Evolutionary conservation across 2,797 vertebrate genomes (phyloP).

Genomic region (Helarctos malayanus): DNA sequence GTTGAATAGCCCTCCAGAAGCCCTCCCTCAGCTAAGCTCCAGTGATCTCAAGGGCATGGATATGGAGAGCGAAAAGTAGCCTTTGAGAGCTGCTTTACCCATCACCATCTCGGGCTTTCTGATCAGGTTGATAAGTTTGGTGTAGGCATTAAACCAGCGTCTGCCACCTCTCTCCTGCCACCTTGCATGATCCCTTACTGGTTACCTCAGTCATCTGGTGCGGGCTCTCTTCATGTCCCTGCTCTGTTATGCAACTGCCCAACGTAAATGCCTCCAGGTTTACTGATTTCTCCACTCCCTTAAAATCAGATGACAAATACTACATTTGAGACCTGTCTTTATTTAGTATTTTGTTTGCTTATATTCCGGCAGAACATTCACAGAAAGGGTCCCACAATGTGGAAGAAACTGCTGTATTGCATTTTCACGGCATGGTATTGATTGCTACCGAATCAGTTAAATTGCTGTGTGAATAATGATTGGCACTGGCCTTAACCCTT

Average conservation of each 20-base stretch:
- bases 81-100: not conserved
- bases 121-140: conserved; percentile 25
- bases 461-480: conserved; percentile 87
- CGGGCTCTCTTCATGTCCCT: not conserved
- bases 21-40: conserved; percentile 6
- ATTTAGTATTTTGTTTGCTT: conserved; percentile 78
- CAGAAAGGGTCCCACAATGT: conserved; percentile 59
- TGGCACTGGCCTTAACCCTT: conserved; percentile 89
- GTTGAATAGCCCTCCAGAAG: conserved; percentile 60
- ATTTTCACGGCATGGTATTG: conserved; percentile 84
- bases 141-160: not conserved
- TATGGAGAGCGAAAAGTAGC: not conserved
- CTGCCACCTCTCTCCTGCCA: conserved; percentile 42
- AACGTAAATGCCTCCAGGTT: not conserved
- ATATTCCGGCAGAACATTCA: conserved; percentile 73
- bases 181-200: conserved; percentile 45
- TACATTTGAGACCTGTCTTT: conserved; percentile 76
- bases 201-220: conserved; percentile 46
- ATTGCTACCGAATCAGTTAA: conserved; percentile 87
- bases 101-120: conserved; percentile 60
- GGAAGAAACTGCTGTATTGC: conserved; percentile 75
- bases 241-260: not conserved
- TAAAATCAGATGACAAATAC: conserved; percentile 80
- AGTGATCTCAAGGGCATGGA: not conserved
- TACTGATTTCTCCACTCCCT: conserved; percentile 59